Base-by-base conservation (phyloP, 1,140 invertebrate species). In the Pogonus chalceus region DNA sequence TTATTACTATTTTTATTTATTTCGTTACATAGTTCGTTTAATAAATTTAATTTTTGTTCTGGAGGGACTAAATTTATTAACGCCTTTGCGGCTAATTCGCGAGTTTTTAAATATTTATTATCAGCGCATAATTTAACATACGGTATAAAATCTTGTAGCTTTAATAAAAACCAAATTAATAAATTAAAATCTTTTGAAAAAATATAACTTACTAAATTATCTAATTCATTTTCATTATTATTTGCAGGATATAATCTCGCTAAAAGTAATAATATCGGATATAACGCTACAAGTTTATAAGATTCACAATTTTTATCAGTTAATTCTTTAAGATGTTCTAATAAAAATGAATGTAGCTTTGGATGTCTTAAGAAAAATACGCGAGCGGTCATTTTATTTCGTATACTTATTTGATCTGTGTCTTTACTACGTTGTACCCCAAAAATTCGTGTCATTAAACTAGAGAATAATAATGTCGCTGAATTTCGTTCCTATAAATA, bases 281-380 rank as follows among this genome's bases (percentile, higher is more conserved):
- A 90, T 51, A 92, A 70, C 2, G 70, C 63, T 2, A 66, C 48
- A 56, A 66, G 4, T 62, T 68, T 62, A 18, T 18, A 43, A 43
- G 18, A 16, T 9, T 9, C 9, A 3, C 9, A 9, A 9, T 43
- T 16, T 56, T 69, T 63, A 24, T 67, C 60, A 20, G 66, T 63
- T n/a, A 77, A 74, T 21, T 77, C 77, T 35, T 67, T 62, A 1
- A 89, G 66, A 72, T 85, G 79, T 31, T 79, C 67, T 39, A 90
- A 67, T 56, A 96, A 80, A 66, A 89, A 93, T 24, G 84, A 76
- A 62, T 87, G 85, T 0, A 95, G 72, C 22, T 74, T 66, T 9
- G 92, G 89, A 76, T 88, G 93, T 23, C 82, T 80, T 56, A 86
- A 76, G 68, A 95, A 95, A 72, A 98, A 97, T 7, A 87, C 80